Evolutionary conservation across 2,797 vertebrate genomes (phyloP).

Genomic region (Helicolenus hilgendorfi): DNA sequence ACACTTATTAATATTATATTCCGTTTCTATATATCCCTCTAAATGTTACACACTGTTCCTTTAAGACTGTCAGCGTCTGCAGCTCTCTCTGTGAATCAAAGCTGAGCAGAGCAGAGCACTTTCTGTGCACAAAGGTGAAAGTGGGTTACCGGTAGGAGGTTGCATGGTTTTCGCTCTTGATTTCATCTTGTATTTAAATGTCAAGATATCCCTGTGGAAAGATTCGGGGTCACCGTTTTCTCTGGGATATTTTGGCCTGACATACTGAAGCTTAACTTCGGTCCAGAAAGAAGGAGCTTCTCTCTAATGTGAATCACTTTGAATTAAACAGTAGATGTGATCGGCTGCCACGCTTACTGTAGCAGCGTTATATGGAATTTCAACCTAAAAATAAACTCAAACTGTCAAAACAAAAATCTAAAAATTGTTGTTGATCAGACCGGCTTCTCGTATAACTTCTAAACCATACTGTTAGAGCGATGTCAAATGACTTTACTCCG

Average conservation of each 20-base stretch:
- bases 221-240: constrained; percentile 34
- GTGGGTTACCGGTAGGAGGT: neutral
- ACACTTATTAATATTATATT: neutral
- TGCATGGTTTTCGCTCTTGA: constrained; percentile 28
- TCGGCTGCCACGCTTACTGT: neutral
- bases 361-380: neutral
- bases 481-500: constrained; percentile 22
- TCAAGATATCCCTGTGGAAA: constrained; percentile 50
- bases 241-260: constrained; percentile 23
- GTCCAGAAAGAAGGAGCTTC: neutral
- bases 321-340: neutral
- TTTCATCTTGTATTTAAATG: constrained; percentile 63
- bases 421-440: neutral
- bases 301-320: neutral
- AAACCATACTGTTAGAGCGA: neutral
- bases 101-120: neutral
- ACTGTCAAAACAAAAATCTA: constrained; percentile 12
- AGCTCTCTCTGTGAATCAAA: neutral
- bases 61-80: neutral
- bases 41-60: neutral
- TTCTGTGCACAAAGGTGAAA: constrained; percentile 29
- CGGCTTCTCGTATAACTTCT: neutral
- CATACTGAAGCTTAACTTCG: neutral
- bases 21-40: neutral
- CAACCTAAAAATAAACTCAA: constrained; percentile 16